These are phyloP conservation scores for Melangyna quadrimaculata DNA, from an alignment of 2,888 invertebrate genomes.

Conservation along the genomic window DNA sequence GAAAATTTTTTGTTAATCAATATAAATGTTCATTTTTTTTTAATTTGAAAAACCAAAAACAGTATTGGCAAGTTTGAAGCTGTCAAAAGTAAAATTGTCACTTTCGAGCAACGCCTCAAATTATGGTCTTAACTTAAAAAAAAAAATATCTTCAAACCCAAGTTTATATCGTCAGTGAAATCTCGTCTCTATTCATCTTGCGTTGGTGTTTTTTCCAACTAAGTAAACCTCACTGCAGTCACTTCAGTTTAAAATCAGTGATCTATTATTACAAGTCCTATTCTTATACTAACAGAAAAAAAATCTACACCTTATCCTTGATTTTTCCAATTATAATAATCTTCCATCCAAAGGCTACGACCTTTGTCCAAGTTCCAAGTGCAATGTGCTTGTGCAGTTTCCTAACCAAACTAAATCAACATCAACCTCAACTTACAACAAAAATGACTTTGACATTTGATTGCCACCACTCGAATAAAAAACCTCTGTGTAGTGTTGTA, in stretches of 20 bases:
- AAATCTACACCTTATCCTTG: not conserved
- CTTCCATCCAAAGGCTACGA: constrained; percentile 27
- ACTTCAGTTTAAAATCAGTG: constrained; percentile 3
- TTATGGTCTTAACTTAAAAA: too few species aligned
- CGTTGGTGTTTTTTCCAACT: not conserved
- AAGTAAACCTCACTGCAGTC: not conserved
- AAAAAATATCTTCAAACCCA: too few species aligned
- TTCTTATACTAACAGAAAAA: too few species aligned
- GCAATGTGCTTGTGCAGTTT: constrained; percentile 1
- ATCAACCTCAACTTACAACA: not conserved
- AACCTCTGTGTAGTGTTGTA: too few species aligned
- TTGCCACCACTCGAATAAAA: constrained; percentile 26
- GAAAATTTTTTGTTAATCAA: too few species aligned
- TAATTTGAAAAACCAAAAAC: too few species aligned
- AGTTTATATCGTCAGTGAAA: too few species aligned
- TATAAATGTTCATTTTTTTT: too few species aligned
- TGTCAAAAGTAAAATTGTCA: too few species aligned
- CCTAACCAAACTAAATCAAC: not conserved
- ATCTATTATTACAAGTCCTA: not conserved
- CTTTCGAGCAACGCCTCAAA: too few species aligned
- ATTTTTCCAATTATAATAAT: constrained; percentile 22
- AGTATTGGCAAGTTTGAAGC: too few species aligned
- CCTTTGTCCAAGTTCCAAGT: constrained; percentile 54
- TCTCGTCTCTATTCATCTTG: too few species aligned
- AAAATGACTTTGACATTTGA: constrained; percentile 64